phyloP scores from a whole-genome alignment of 2,797 vertebrate genomes.

The Amblyopsis hoosieri region DNA sequence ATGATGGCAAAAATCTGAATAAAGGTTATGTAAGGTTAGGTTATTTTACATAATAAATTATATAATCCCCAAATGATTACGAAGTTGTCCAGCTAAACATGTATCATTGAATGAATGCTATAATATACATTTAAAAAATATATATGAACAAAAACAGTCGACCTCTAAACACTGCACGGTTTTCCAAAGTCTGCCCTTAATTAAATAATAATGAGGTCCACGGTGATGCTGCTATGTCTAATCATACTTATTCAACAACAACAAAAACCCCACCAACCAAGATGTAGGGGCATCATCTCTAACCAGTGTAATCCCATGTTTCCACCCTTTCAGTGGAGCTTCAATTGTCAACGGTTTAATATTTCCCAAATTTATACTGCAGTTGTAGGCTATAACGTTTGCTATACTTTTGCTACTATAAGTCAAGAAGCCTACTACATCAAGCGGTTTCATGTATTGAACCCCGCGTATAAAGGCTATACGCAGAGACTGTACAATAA shows the following conservation, averaged over 20 bases:
- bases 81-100: background rate
- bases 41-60: background rate
- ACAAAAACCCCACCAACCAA: background rate
- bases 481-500: no score
- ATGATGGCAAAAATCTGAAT: background rate
- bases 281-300: background rate
- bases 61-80: background rate
- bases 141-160: slow-evolving; percentile 17
- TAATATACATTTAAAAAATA: background rate
- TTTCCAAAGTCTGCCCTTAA: background rate
- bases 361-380: background rate
- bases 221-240: background rate
- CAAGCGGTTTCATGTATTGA: no score
- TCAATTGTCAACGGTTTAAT: background rate
- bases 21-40: background rate
- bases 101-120: background rate
- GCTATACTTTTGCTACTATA: no score
- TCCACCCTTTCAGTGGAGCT: background rate
- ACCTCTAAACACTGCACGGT: background rate
- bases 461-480: no score
- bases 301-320: background rate
- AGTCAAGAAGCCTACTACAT: no score
- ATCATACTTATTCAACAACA: slow-evolving; percentile 5
- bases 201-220: background rate
- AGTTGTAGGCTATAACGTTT: background rate